Base-by-base conservation (phyloP, 30 jellyfish, hydroid and myxozoan genomes). In the Phacellophora camtschatica region DNA sequence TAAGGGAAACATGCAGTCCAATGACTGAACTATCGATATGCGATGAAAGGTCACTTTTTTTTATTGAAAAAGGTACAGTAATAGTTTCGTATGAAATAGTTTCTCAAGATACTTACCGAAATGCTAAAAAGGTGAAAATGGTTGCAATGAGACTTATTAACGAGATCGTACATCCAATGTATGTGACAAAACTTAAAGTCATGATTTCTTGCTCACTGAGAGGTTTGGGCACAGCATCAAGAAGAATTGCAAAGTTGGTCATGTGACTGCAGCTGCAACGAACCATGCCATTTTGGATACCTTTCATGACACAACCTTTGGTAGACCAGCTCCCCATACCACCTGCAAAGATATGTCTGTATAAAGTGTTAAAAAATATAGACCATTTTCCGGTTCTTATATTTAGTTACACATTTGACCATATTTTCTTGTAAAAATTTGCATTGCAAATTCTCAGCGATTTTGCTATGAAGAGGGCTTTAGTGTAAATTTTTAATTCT, bases 211-310 rank as follows among this genome's bases (percentile, higher is more conserved):
- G 28, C 23, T 16, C 25, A 9, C 69, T 37, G 24, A 71, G 72
- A 13, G 65, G 71, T 55, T 66, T 10, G 55, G 66, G 18, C n/a
- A 55, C 12, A 23, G 56, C 88, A 18, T 74, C 88, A 27, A 74
- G 49, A 29, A 74, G 39, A n/a, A 74, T 59, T 10, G 88, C 88
- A 54, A 54, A 74, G 62, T 74, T 74, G 25, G 88, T 55, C 88
- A 74, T 59, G 66, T 74, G 88, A 55, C 37, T 56, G 69, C 88
- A 59, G 5, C 71, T 55, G 76, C 88, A 74, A 22, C 22, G 84
- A 71, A 43, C 30, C 71, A 71, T 30, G n/a, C 70, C 70, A 20
- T 53, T 25, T 8, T 48, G 63, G 27, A 71, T 37, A 2, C 84
- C 84, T 7, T 37, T 34, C 41, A 25, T 29, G 16, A 33, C 32